These are phyloP conservation scores for Heliconius melpomene DNA, from an alignment of 1,140 invertebrate species.

Conservation along the genomic window DNA sequence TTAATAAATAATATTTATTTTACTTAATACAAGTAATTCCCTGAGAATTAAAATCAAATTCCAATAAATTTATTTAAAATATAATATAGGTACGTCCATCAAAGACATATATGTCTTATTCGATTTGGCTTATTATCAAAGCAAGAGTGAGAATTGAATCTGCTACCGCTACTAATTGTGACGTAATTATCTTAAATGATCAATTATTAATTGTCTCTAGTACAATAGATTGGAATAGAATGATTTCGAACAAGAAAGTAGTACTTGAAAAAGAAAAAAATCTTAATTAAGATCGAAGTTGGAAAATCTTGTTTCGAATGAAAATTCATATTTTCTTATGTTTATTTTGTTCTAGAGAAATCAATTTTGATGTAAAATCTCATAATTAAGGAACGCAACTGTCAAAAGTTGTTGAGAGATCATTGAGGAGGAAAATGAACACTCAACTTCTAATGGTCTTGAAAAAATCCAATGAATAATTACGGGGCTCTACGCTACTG, in stretches of 20 bases:
- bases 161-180: too few species aligned
- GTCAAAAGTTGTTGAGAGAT: conserved; percentile 7
- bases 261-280: background rate
- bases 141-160: too few species aligned
- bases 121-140: too few species aligned
- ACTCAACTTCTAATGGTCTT: conserved; percentile 6
- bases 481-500: background rate
- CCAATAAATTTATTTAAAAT: too few species aligned
- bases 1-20: too few species aligned
- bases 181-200: too few species aligned
- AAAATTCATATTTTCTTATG: conserved; percentile 5
- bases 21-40: too few species aligned
- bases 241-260: background rate
- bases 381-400: conserved; percentile 13
- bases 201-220: too few species aligned
- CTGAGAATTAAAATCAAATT: too few species aligned
- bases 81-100: too few species aligned
- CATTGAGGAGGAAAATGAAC: conserved; percentile 7
- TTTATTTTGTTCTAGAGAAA: conserved; percentile 5
- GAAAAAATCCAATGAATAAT: conserved; percentile 16
- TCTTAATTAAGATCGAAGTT: background rate
- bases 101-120: too few species aligned
- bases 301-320: background rate
- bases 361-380: conserved; percentile 9
- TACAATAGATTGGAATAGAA: background rate